Evolutionary conservation across 2,113 vertebrate genomes (phyloP).

Genomic region (Albula glossodonta): DNA sequence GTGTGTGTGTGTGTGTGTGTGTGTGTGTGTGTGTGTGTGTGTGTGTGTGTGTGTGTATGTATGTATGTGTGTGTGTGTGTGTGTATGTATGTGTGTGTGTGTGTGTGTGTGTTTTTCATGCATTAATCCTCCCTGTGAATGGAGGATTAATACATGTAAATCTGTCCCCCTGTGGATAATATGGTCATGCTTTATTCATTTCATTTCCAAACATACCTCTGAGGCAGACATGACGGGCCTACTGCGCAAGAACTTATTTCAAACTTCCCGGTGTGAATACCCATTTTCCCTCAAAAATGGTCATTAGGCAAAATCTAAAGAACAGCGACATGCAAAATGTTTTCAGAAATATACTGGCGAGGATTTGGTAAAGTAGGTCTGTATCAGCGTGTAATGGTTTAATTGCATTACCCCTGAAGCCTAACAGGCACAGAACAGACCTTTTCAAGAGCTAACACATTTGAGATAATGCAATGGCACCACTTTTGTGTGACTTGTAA

Average conservation of each 20-base stretch:
- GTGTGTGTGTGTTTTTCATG: no score
- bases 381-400: not conserved
- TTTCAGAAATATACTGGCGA: not conserved
- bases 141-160: no score
- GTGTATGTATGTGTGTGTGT: no score
- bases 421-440: not conserved
- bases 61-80: no score
- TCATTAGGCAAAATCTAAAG: not conserved
- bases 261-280: not conserved
- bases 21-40: no score
- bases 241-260: not conserved
- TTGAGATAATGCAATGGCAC: slow-evolving; percentile 35
- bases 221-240: not conserved
- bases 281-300: not conserved
- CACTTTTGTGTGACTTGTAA: slow-evolving; percentile 35
- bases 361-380: not conserved
- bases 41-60: no score
- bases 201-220: not conserved
- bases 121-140: no score
- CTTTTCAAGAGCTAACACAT: not conserved
- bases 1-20: no score
- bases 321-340: not conserved
- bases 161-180: no score
- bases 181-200: no score
- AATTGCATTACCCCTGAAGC: no score